Evolutionary conservation across 2,888 invertebrate species (phyloP).

Genomic region (Scaptodrosophila latifasciaeformis): DNA sequence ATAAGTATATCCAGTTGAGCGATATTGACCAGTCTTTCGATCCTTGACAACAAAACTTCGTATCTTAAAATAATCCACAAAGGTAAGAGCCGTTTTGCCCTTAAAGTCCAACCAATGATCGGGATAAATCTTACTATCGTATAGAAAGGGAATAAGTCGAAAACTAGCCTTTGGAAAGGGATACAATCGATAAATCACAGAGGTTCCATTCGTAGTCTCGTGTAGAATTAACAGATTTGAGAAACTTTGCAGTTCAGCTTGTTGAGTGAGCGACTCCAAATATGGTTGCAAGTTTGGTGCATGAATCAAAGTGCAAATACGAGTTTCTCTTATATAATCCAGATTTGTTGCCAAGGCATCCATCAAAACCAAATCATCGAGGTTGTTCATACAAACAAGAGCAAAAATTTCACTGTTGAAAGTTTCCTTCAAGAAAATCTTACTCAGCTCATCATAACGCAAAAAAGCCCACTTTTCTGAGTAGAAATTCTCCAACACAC

Average conservation of each 20-base stretch:
- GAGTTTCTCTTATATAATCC: constrained; percentile 27
- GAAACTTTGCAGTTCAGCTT: constrained; percentile 17
- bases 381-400: constrained; percentile 24
- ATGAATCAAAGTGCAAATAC: constrained; percentile 37
- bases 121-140: constrained; percentile 9
- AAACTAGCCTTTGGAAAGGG: constrained; percentile 40
- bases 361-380: constrained; percentile 23
- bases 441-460: constrained; percentile 21
- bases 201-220: not conserved
- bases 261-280: not conserved
- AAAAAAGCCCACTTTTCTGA: constrained; percentile 28
- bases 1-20: constrained; percentile 2
- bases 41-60: constrained; percentile 13
- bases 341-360: constrained; percentile 22
- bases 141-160: rapidly evolving
- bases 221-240: constrained; percentile 26
- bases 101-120: constrained; percentile 26
- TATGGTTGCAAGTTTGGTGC: rapidly evolving
- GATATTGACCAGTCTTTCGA: constrained; percentile 15
- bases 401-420: constrained; percentile 13
- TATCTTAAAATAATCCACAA: constrained; percentile 12
- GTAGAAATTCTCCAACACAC: not conserved
- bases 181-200: constrained; percentile 6
- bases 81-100: constrained; percentile 20
- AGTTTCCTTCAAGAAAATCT: constrained; percentile 2